Base-by-base conservation (phyloP, 2,888 invertebrate species). In the Tinea semifulvella region DNA sequence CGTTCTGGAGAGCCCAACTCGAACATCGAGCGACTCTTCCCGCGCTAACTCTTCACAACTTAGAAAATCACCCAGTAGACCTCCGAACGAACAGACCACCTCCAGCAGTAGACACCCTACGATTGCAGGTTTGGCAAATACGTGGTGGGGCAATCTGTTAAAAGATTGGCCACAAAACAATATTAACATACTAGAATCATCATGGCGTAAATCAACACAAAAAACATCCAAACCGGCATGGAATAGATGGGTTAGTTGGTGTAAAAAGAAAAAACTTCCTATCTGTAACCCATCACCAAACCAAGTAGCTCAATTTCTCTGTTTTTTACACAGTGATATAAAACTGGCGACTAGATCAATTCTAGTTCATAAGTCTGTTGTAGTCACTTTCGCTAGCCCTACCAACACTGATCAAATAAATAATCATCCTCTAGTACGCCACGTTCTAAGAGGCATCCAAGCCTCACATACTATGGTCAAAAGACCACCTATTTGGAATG, bases 1-100 rank as follows among this genome's bases (percentile, higher is more conserved):
- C 53, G 3, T 61, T 56, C 44, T 61, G 61, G 58, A 39, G 52
- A 51, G 46, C 57, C 11, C 58, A 61, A 35, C 50, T 61, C 7
- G 53, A 49, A 46, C n/a, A 45, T 3, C 43, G 62, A 36, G 53
- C 56, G 0, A 19, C 54, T 14, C 48, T 46, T 10, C 42, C 52
- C 3, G 56, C 55, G 2, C 38, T 52, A 11, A 46, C 44, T 2
- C 19, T 55, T 2, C 28, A 14, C 11, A 39, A 54, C 18, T 48
- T 57, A 20, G 10, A 36, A 1, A 20, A 31, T 13, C 22, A 45
- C 10, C 44, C 54, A 7, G 45, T 55, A 40, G 55, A 58, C 44
- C 18, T 14, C 8, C 42, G 20, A 19, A 48, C 46, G 11, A 49
- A 49, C 6, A 47, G 35, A n/a, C 51, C 49, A 5, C 56, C 51